phyloP scores from a whole-genome alignment of 2,113 vertebrate genomes.

The Lathamus discolor region DNA sequence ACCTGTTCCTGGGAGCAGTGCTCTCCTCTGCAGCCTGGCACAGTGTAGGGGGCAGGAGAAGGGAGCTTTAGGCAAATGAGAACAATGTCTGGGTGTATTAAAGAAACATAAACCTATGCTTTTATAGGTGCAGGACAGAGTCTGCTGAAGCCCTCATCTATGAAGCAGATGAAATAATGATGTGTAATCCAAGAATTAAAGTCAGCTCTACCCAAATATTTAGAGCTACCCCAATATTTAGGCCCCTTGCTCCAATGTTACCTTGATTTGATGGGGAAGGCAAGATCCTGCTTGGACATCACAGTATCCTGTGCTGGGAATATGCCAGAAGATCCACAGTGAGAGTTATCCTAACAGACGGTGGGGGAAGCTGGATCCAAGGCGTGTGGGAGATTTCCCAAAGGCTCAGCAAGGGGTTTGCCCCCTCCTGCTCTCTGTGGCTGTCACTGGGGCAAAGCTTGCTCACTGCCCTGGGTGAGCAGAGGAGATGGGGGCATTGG shows the following conservation, averaged over 20 bases:
- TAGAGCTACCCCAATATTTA: not conserved
- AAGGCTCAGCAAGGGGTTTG: not conserved
- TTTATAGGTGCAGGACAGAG: not conserved
- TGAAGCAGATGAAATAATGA: not conserved
- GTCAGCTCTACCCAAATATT: not conserved
- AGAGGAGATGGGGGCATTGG: not conserved
- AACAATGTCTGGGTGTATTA: not conserved
- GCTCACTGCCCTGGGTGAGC: not conserved
- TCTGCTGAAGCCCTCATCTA: not conserved
- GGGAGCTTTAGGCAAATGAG: not conserved
- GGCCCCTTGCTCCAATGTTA: rapidly evolving
- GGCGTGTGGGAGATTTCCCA: not conserved
- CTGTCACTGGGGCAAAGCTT: not conserved
- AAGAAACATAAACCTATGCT: not conserved
- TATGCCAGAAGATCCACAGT: rapidly evolving
- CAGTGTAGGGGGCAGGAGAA: not conserved
- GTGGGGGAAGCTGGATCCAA: not conserved
- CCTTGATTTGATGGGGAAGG: rapidly evolving
- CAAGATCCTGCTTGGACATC: not conserved
- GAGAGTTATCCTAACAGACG: not conserved
- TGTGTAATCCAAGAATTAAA: not conserved
- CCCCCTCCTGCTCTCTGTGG: not conserved
- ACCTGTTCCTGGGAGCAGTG: not conserved
- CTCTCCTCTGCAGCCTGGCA: not conserved
- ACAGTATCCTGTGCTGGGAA: rapidly evolving